These are phyloP conservation scores for Odontocerum albicorne DNA, from an alignment of 2,888 invertebrate genomes.

Conservation along the genomic window DNA sequence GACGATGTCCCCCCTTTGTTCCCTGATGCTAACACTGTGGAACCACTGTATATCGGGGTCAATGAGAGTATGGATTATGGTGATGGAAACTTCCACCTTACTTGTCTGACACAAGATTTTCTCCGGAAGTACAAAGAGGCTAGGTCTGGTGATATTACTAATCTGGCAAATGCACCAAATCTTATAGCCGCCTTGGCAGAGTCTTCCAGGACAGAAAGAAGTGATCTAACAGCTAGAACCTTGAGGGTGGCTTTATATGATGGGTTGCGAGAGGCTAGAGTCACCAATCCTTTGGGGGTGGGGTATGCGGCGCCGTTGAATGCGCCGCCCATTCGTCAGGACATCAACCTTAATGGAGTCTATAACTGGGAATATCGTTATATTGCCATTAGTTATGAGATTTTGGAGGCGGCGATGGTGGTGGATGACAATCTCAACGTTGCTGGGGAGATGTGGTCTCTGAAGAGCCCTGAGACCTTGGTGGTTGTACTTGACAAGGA, in stretches of 20 bases:
- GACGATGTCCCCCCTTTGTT: background rate
- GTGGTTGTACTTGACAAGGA: too few relatives aligned
- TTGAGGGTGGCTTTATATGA: background rate
- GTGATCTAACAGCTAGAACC: background rate
- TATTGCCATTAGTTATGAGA: background rate
- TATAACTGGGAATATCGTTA: background rate
- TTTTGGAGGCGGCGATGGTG: background rate
- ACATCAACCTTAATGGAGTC: background rate
- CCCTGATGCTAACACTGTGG: background rate
- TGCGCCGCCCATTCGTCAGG: background rate
- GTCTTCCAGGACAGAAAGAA: background rate
- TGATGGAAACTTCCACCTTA: background rate
- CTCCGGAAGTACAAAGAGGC: background rate
- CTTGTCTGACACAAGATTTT: background rate
- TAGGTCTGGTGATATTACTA: background rate
- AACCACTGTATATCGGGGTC: background rate
- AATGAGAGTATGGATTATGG: background rate
- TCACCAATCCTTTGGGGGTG: background rate
- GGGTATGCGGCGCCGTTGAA: background rate
- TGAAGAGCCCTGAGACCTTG: too few relatives aligned
- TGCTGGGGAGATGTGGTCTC: background rate
- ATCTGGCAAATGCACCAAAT: background rate
- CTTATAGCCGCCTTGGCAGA: background rate
- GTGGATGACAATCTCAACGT: background rate
- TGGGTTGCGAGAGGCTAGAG: background rate